Conservation (phyloP, 2,888 invertebrate species). For the Phengaris alcon region DNA sequence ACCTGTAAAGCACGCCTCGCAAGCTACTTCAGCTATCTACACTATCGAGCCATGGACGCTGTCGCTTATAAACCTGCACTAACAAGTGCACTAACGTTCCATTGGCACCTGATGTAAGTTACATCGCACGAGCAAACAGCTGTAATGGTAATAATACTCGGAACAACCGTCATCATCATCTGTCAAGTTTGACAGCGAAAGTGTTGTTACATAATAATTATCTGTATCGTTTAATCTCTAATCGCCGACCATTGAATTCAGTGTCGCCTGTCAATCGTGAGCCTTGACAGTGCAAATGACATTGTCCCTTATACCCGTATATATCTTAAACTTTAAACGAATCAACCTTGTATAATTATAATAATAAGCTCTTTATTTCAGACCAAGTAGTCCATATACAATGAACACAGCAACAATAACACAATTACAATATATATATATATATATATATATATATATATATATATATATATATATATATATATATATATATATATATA, state of each 20-base stretch:
- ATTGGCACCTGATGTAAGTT: not conserved
- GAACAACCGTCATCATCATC: not conserved
- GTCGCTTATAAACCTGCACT: not conserved
- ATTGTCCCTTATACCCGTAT: not conserved
- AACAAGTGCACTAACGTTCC: not conserved
- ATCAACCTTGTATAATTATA: no score
- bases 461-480: no score
- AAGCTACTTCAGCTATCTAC: no score
- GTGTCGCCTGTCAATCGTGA: conserved; percentile 34
- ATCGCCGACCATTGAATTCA: conserved; percentile 35
- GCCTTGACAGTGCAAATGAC: not conserved
- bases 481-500: no score
- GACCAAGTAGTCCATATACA: no score
- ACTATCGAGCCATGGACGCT: not conserved
- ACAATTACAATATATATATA: no score
- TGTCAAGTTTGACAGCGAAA: conserved; percentile 13
- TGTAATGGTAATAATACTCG: not conserved
- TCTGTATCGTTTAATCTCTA: conserved; percentile 7
- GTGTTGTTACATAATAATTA: conserved; percentile 8
- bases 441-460: no score
- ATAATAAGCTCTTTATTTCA: no score
- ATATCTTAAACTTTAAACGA: no score
- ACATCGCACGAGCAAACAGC: not conserved
- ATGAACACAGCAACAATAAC: no score
- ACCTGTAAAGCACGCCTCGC: no score